Conservation (phyloP, 2,113 vertebrate species). For the Actenoides hombroni region DNA sequence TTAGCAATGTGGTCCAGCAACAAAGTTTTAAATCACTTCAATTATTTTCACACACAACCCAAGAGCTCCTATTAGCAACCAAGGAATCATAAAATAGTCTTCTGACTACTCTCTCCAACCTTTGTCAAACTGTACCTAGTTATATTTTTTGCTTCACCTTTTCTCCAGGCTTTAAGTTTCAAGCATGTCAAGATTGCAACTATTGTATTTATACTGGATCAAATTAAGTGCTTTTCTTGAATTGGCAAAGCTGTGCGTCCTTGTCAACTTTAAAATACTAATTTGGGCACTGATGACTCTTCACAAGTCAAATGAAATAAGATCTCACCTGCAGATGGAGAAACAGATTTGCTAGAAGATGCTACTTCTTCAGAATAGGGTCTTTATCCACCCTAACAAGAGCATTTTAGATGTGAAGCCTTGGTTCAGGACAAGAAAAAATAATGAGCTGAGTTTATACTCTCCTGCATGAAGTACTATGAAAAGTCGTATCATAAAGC, state of each 20-base stretch:
- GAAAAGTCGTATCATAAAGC: neutral
- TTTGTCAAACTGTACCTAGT: neutral
- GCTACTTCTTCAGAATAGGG: neutral
- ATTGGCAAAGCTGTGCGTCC: neutral
- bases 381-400: neutral
- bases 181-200: neutral
- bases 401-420: neutral
- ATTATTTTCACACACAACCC: neutral
- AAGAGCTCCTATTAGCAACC: neutral
- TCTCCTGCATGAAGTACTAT: neutral
- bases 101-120: neutral
- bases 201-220: neutral
- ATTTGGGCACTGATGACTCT: neutral
- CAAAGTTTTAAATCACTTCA: neutral
- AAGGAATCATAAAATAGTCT: neutral
- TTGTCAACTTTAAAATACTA: neutral
- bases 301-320: constrained; percentile 12
- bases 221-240: neutral
- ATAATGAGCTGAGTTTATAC: neutral
- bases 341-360: neutral
- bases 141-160: neutral
- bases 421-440: neutral
- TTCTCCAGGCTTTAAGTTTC: neutral
- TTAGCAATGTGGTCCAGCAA: neutral
- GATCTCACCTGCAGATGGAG: neutral